phyloP scores from a whole-genome alignment of 2,113 vertebrate species.

The Caloenas nicobarica region DNA sequence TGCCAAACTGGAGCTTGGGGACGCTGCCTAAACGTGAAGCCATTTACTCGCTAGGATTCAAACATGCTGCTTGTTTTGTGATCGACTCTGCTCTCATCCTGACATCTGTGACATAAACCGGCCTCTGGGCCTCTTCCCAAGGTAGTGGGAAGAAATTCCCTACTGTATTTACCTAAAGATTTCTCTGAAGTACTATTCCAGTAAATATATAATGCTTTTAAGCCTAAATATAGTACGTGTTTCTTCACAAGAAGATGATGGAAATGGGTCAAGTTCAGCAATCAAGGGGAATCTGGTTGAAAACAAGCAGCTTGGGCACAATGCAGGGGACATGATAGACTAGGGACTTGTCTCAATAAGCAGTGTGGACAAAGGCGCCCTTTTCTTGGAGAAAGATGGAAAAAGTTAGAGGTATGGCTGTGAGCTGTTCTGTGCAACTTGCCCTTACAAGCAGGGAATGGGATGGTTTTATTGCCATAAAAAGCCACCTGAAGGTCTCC shows the following conservation, averaged over 20 bases:
- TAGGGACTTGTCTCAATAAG: not conserved
- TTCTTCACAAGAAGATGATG: not conserved
- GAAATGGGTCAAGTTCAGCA: not conserved
- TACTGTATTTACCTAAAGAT: not conserved
- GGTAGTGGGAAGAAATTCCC: not conserved
- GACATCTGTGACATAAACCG: not conserved
- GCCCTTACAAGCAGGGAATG: not conserved
- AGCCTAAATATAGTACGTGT: not conserved
- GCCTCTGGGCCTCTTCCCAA: not conserved
- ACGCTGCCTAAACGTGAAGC: not conserved
- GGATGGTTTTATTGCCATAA: not conserved
- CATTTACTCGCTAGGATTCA: not conserved
- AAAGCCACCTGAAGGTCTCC: not conserved
- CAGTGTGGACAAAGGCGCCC: not conserved
- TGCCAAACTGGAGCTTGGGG: not conserved
- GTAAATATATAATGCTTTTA: not conserved
- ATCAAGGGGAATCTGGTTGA: not conserved
- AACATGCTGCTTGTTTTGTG: not conserved
- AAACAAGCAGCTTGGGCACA: not conserved
- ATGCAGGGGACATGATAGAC: rapidly evolving
- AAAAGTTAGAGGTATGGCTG: not conserved
- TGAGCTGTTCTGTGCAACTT: not conserved
- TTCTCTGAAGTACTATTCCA: not conserved
- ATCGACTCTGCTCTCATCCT: not conserved
- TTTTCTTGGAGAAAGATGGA: not conserved